phyloP scores from a whole-genome alignment of 2,113 vertebrate genomes.

The Cyanoramphus novaezelandiae region DNA sequence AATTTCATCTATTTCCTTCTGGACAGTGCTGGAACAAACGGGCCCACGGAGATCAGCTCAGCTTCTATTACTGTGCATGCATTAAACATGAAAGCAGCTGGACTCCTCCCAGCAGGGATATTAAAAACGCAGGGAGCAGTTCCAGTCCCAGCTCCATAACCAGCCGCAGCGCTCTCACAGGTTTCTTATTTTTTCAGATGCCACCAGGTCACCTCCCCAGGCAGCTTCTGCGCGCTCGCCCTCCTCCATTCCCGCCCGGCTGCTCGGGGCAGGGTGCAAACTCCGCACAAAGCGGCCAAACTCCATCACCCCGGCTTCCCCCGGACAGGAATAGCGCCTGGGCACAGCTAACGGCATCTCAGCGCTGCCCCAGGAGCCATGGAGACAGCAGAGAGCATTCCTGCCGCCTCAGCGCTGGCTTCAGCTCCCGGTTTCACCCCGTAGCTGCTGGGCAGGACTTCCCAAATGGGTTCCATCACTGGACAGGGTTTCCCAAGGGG shows the following conservation, averaged over 20 bases:
- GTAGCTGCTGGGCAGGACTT: background rate
- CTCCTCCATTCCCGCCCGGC: background rate
- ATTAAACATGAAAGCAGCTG: constrained; percentile 74
- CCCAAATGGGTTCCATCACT: no score
- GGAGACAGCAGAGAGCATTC: background rate
- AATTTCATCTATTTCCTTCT: constrained; percentile 57
- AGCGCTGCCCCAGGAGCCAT: rapidly evolving
- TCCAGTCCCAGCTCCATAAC: constrained; percentile 62
- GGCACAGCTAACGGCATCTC: background rate
- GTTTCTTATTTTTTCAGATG: constrained; percentile 12
- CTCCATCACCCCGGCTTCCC: background rate
- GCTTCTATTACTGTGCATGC: constrained; percentile 52
- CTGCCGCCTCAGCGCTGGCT: background rate
- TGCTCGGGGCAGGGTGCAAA: background rate
- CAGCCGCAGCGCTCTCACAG: constrained; percentile 41
- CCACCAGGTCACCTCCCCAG: background rate
- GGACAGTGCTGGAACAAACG: constrained; percentile 37
- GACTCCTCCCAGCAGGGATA: constrained; percentile 42
- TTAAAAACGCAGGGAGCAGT: constrained; percentile 72
- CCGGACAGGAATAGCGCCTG: background rate
- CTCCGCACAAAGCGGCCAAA: background rate
- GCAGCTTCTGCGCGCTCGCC: background rate
- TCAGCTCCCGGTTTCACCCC: no score
- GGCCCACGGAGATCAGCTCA: constrained; percentile 23
- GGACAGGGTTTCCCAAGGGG: background rate